Evolutionary conservation across 2,797 vertebrate species (phyloP).

Genomic region (Danio aesculapii): DNA sequence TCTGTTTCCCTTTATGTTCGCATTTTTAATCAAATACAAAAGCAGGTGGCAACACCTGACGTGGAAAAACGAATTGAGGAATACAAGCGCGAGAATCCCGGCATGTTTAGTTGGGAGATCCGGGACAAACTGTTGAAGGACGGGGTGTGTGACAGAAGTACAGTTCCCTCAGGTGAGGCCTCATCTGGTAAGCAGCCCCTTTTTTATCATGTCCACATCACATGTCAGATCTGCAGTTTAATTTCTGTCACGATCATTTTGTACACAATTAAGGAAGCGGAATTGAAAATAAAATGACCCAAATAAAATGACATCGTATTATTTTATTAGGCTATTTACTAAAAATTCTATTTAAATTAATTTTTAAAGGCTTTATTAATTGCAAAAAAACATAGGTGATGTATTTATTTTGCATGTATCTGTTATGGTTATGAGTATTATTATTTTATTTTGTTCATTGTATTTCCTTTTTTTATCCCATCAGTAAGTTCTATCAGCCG

Average conservation of each 20-base stretch:
- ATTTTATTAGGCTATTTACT: too few species aligned
- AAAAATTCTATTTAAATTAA: too few species aligned
- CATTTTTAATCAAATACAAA: conserved; percentile 72
- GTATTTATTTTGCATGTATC: not conserved
- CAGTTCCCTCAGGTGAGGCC: conserved; percentile 97
- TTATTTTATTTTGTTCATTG: not conserved
- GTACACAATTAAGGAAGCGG: not conserved
- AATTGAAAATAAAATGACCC: not conserved
- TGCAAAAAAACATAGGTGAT: not conserved
- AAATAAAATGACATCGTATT: too few species aligned
- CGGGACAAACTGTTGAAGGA: conserved; percentile 94
- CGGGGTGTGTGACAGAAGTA: conserved; percentile 92
- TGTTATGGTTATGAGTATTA: conserved; percentile 16
- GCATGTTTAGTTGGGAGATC: conserved; percentile 99
- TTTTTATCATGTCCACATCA: conserved; percentile 52
- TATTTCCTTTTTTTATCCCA: conserved; percentile 32
- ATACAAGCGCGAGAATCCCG: conserved; percentile 93
- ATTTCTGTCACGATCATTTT: not conserved
- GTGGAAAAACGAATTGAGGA: conserved; percentile 97
- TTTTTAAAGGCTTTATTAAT: not conserved
- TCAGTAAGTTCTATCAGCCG: conserved; percentile 98
- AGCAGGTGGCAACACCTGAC: conserved; percentile 96
- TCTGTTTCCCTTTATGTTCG: not conserved
- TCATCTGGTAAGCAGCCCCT: conserved; percentile 77
- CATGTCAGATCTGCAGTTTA: conserved; percentile 19